Base-by-base conservation (phyloP, 2,888 invertebrate genomes). In the Microctonus aethiopoides region DNA sequence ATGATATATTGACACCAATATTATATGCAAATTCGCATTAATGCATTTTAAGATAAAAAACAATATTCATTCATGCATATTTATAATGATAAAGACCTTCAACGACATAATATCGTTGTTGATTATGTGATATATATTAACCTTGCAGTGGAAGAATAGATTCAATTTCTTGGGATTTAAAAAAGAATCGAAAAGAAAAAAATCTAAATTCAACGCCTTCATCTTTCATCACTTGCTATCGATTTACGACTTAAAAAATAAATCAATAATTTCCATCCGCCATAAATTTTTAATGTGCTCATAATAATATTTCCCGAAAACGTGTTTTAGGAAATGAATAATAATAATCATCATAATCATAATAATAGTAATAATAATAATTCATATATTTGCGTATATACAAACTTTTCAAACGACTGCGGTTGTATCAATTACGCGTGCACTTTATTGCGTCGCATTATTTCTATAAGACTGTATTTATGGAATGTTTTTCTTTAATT, bases 381-480 rank as follows among this genome's bases (percentile, higher is more conserved):
- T 59, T n/a, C 26, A 22, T 32, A 59, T 60, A 67, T 22, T 20
- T 60, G 34, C 29, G 54, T 46, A 16, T 51, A 60, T 59, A 32
- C 60, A 52, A 67, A 29, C 16, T 57, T 32, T 4, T 57, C 34
- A 10, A 34, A 32, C 39, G 66, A 60, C 59, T 67, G 67, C 67
- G 59, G 60, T 67, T 60, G 60, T 60, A 39, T 34, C 34, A 54
- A 54, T 22, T 65, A 13, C 26, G 39, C 64, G 65, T 22, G 26
- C 16, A 26, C 26, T 64, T 36, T 32, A 26, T 24, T 24, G 36
- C 64, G 60, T 60, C 66, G 41, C 51, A 26, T 46, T 51, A 59
- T 60, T 60, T 52, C 26, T 60, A 60, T 67, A 60, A 67, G 69
- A 69, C 69, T 69, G 69, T 69, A 56, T 64, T 64, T 20, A 32